Base-by-base conservation (phyloP, 2,888 invertebrate species). In the Macaria notata region DNA sequence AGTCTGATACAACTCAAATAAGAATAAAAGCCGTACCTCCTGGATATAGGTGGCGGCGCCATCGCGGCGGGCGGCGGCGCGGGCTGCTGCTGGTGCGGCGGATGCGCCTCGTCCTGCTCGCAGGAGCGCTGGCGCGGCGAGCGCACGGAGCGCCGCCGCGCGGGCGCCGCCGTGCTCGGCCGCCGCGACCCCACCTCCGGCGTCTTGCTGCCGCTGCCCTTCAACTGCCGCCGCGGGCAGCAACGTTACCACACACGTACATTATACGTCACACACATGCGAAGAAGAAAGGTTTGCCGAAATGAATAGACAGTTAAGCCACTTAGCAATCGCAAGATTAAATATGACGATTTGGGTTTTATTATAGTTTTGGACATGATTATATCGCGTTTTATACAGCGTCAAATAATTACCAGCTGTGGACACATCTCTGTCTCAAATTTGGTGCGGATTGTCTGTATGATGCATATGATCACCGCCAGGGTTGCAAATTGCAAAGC, bases 111-210 rank as follows among this genome's bases (percentile, higher is more conserved):
- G 75, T 97, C 97, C 68, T 97, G 97, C 74, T 97, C 97, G 80
- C 96, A 96, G 75, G 96, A 96, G 79, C 96, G 95, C 78, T 97
- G 97, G 9, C 96, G 81, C 88, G 86, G 82, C 92, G 93, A 81
- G 92, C 93, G 78, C 91, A 94, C 72, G 79, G 93, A 81, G 90
- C 93, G 84, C 85, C 95, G 81, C 79, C 94, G 72, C 86, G 86
- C 78, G 9, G 89, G 89, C 83, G 94, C 73, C 52, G 93, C 95
- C 49, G 93, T 92, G 85, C 95, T 95, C 56, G 94, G 92, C 65
- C 94, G 91, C 61, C 93, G 81, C 42, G 88, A 89, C 93, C 94
- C 93, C 58, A 91, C 83, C 61, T 93, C 88, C 38, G 93, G 92
- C 46, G 92, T 92, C 61, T 86, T 86, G 85, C 81, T 93, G 81